Base-by-base conservation (phyloP, 2,797 vertebrate species). In the Okamejei kenojei region DNA sequence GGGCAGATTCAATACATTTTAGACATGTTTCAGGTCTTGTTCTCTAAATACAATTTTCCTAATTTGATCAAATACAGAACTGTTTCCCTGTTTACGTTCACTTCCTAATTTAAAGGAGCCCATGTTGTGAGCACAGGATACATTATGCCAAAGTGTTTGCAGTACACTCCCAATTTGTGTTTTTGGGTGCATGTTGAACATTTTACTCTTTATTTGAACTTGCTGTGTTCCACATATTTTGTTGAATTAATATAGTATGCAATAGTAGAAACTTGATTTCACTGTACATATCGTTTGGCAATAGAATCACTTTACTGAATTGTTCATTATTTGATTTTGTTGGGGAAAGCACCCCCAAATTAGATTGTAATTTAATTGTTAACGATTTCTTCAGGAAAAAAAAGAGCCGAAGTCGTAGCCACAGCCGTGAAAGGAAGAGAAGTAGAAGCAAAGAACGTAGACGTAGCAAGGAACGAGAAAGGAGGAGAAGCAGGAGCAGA, bases 401-500 rank as follows among this genome's bases (percentile, higher is more conserved):
- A 96, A 98, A 97, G 95, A 99, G 98, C 94, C 97, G 97, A 95
- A 99, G 98, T 95, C 97, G 98, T 94, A 99, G 98, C 95, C 98
- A 97, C 54, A 98, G 97, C 95, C 97, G 97, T 95, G 97, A 98
- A 94, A 96, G 97, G 93, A 98, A 98, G 94, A 98, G 97, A 94
- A 98, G 95, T 94, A 97, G 95, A 95, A 99, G 97, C 95, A 97
- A 96, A 93, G 98, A 98, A 93, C 97, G 94, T 94, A 99, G 99
- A 90, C 97, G 95, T 94, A 99, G 98, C 95, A 97, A 98, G 95
- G 97, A 97, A 93, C 97, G 97, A 90, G 97, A 98, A 63, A 96
- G 97, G 94, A 98, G 97, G 93, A 98, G 97, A 94, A 99, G 98
- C 95, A 97, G 96, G 95, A 99, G 98, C 94, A 95, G 97, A 68